Evolutionary conservation across 2,113 vertebrate genomes (phyloP).

Genomic region (Emberiza fucata): DNA sequence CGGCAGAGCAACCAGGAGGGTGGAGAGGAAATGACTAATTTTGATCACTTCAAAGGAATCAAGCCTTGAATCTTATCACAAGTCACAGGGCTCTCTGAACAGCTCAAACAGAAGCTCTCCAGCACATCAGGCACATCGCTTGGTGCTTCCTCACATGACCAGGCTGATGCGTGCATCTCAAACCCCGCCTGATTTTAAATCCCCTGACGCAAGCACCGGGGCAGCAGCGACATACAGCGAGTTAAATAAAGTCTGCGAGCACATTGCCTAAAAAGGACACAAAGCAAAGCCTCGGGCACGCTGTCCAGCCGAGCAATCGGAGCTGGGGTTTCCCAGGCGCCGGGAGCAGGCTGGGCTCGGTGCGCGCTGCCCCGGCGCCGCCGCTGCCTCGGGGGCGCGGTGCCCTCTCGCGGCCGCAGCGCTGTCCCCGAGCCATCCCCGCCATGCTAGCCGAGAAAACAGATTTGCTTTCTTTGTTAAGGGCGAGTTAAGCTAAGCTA

Average conservation of each 20-base stretch:
- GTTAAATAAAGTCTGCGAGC: neutral
- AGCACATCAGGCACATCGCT: neutral
- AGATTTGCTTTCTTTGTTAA: fast-evolving
- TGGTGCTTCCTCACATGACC: fast-evolving
- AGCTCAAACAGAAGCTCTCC: neutral
- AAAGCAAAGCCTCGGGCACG: fast-evolving
- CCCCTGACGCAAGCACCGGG: neutral
- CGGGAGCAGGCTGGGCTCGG: fast-evolving
- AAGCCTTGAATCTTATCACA: neutral
- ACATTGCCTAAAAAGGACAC: neutral
- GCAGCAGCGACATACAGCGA: neutral
- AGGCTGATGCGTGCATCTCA: neutral
- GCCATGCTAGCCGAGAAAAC: neutral
- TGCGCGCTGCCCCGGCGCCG: no score
- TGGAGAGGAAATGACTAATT: neutral
- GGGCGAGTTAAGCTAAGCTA: neutral
- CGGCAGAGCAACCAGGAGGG: neutral
- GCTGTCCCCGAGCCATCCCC: neutral
- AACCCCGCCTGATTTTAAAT: neutral
- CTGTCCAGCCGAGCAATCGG: neutral
- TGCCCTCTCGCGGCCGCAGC: neutral
- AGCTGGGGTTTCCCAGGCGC: fast-evolving
- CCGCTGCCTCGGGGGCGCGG: neutral
- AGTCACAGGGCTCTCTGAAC: neutral
- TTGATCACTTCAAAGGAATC: neutral